Evolutionary conservation across 2,888 invertebrate species (phyloP).

Genomic region (Lissocephala sabroskyi): DNA sequence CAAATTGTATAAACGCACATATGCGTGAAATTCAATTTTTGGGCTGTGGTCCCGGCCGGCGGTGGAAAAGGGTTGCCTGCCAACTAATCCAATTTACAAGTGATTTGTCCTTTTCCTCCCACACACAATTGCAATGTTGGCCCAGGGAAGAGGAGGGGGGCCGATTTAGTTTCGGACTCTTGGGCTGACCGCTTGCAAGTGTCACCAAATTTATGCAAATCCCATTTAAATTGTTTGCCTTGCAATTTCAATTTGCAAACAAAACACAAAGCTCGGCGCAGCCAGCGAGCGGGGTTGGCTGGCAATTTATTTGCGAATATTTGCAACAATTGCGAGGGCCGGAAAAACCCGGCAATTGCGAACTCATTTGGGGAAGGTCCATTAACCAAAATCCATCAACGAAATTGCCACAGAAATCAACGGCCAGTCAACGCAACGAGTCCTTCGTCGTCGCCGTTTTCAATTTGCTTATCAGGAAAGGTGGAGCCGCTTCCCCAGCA

Average conservation of each 20-base stretch:
- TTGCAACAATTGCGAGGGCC: conserved; percentile 14
- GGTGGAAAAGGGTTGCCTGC: conserved; percentile 45
- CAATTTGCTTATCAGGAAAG: conserved; percentile 53
- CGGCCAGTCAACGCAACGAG: conserved; percentile 19
- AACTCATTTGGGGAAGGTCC: conserved; percentile 45
- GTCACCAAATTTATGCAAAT: conserved; percentile 65
- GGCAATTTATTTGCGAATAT: conserved; percentile 54
- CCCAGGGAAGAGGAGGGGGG: no score
- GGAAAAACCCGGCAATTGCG: not conserved
- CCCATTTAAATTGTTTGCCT: conserved; percentile 67
- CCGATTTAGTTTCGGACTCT: not conserved
- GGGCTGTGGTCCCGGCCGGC: conserved; percentile 17
- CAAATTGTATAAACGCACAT: conserved; percentile 70
- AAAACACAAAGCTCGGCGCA: conserved; percentile 56
- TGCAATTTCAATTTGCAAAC: conserved; percentile 63
- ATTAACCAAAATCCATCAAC: conserved; percentile 70
- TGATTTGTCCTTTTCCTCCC: conserved; percentile 55
- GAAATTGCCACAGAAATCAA: conserved; percentile 63
- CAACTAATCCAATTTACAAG: conserved; percentile 64
- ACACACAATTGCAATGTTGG: no score
- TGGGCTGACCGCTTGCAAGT: conserved; percentile 39
- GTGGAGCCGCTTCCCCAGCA: not conserved
- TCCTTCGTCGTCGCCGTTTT: conserved; percentile 55
- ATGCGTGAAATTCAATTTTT: conserved; percentile 71
- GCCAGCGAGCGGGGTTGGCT: no score